Base-by-base conservation (phyloP, 1,140 invertebrate species). In the Cecropterus lyciades region DNA sequence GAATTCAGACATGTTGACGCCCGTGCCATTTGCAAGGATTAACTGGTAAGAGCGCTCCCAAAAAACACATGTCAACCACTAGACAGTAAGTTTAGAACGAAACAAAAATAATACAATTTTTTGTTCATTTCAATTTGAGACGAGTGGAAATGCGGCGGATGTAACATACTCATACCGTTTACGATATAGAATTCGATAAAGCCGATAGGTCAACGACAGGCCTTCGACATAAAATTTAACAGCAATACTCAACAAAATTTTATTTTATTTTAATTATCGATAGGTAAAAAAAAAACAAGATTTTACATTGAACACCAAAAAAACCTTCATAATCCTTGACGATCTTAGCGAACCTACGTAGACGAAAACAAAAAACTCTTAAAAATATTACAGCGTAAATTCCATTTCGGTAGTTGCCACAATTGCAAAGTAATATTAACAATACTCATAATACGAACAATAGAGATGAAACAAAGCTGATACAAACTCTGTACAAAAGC, bases 1-100 rank as follows among this genome's bases (percentile, higher is more conserved):
- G 84, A 82, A 79, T 80, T 70, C 73, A 81, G 82, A 89, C 82
- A 83, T 77, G 72, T 77, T 78, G 80, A 82, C 79, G 77, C 77
- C 79, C 74, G 72, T 69, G 72, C 66, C 78, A 74, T 82, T 84
- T 80, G 75, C 75, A 81, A 72, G 82, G 85, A 89, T 91, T 89
- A 88, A 65, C 60, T 56, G 74, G 75, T 72, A 77, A 76, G 64
- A 70, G 57, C 69, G 65, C 56, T 52, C 65, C 53, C 51, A 64
- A 57, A 69, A 70, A 75, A 73, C 71, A 69, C 46, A 53, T 76
- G 71, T 71, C 42, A 55, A 57, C 52, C 45, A 30, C 43, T 7
- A 59, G 33, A 37, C 9, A 37, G 14, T 40, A 45, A 24, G 42
- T 52, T 52, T 52, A 52, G 49, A 52, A 57, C 55, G 55, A 27